Base-by-base conservation (phyloP, 2,888 invertebrate genomes). In the Chirona hameri region DNA sequence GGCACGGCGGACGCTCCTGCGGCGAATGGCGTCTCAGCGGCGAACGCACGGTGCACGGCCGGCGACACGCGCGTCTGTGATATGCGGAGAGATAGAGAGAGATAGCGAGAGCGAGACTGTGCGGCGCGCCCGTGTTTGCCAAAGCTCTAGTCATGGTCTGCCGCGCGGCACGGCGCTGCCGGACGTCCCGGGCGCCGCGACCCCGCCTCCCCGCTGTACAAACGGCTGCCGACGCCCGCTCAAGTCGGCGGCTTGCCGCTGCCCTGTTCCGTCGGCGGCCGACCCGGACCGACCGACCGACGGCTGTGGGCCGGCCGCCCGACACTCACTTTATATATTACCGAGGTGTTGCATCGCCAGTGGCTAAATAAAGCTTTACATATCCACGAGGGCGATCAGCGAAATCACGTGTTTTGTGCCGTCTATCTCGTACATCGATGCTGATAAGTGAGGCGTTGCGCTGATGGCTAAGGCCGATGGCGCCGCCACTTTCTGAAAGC, bases 351-450 rank as follows among this genome's bases (percentile, higher is more conserved):
- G 76, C 39, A 46, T 39, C 46, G 76, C 46, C 46, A 31, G 76
- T 46, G 76, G 46, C 76, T 76, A 46, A 76, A 76, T 76, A 76
- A 27, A 76, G 76, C 76, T 76, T 76, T 76, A 76, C 76, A 76
- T 76, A 76, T 76, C 76, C 72, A 72, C 72, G 27, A 9, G 24
- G 60, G 52, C 52, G 52, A 18, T 52, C 1, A 18, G 52, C 52
- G 52, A 52, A 12, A 12, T 52, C 52, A 52, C 39, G 52, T 52
- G 52, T 52, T 52, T 52, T 52, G 3, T 52, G 52, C 52, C 7
- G 52, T 39, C 39, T 39, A 39, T 39, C 39, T 39, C 39, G 7
- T 39, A 39, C 39, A 39, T 39, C 39, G 39, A 39, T 39, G 39
- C 39, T 39, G 39, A 39, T 39, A 39, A 39, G 39, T 39, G 39